Percentiles rank a stretch among this genome's conserved stretches.
phyloP scores from a whole-genome alignment of 2,797 vertebrate genomes.

The Phoebastria nigripes region DNA sequence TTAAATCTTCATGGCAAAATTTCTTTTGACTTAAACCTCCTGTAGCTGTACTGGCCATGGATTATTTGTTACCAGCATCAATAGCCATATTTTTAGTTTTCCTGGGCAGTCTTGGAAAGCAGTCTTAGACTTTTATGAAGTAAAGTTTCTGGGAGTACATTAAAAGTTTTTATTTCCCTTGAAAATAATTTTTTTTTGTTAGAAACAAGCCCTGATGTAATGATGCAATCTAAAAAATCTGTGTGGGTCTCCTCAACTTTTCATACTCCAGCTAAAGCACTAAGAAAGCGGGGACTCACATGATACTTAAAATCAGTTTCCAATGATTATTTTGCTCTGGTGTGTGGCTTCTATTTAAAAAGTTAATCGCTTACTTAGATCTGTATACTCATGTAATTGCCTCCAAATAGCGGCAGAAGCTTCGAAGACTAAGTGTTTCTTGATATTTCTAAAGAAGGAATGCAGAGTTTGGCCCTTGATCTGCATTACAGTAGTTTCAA shows the following conservation, averaged over 20 bases:
- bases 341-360: background rate
- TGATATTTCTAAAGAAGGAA: background rate
- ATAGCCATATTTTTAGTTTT: background rate
- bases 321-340: background rate
- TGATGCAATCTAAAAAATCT: background rate
- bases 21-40: background rate
- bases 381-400: background rate
- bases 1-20: background rate
- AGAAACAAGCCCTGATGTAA: background rate
- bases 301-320: background rate
- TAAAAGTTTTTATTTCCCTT: constrained; percentile 1
- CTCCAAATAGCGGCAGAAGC: background rate
- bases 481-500: background rate
- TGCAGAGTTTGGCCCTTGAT: background rate
- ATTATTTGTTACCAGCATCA: background rate
- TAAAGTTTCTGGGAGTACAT: constrained; percentile 5
- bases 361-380: background rate
- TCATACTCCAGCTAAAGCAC: background rate
- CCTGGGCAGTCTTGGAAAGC: background rate
- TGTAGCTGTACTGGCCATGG: background rate
- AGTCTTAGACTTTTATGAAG: background rate
- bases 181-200: background rate
- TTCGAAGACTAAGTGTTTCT: background rate
- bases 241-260: background rate
- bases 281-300: background rate